Evolutionary conservation across 2,888 invertebrate genomes (phyloP).

Genomic region (Lepidocyrtoides sp.): DNA sequence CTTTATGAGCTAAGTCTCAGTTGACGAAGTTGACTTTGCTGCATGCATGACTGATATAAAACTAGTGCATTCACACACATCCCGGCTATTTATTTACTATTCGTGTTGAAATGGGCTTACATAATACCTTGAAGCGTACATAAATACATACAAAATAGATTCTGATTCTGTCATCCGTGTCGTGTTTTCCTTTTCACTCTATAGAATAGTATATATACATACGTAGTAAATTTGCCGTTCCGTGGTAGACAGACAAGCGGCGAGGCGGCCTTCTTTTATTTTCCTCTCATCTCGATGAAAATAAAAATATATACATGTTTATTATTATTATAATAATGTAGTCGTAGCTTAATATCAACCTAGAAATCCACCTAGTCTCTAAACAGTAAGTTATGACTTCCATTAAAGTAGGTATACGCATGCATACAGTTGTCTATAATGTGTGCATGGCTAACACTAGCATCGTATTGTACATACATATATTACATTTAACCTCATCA

Average conservation of each 20-base stretch:
- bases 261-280: slow-evolving; percentile 57
- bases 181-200: slow-evolving; percentile 53
- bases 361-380: slow-evolving; percentile 27
- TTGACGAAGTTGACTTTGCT: slow-evolving; percentile 57
- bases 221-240: too few species aligned
- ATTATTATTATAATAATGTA: slow-evolving; percentile 46
- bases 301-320: slow-evolving; percentile 28
- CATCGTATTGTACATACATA: not conserved
- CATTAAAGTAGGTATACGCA: not conserved
- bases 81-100: slow-evolving; percentile 29
- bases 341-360: slow-evolving; percentile 1
- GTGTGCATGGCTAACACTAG: too few species aligned
- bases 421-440: not conserved
- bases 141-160: slow-evolving; percentile 37
- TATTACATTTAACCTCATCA: not conserved
- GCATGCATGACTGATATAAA: not conserved
- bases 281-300: not conserved
- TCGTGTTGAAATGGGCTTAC: slow-evolving; percentile 19
- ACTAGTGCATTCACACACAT: slow-evolving; percentile 5
- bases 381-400: slow-evolving; percentile 17
- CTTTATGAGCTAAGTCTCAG: not conserved
- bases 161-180: slow-evolving; percentile 57
- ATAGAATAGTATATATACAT: not conserved
- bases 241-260: slow-evolving; percentile 64
- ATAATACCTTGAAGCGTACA: slow-evolving; percentile 32